These are phyloP conservation scores for Sebastes matsubarae DNA, from an alignment of 2,797 vertebrate genomes.

Conservation along the genomic window DNA sequence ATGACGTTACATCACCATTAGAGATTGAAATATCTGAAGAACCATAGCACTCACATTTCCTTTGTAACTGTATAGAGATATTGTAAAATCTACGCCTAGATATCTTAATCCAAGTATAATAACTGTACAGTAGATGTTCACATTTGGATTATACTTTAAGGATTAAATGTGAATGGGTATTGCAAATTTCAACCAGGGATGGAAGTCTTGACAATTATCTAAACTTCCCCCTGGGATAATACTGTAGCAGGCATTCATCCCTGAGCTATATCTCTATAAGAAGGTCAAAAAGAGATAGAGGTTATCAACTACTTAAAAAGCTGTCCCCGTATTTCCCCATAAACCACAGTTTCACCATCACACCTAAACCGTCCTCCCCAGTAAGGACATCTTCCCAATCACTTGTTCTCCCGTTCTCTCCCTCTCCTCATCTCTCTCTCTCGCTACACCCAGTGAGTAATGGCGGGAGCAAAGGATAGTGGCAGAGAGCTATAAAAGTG, in stretches of 20 bases:
- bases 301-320: conserved; percentile 55
- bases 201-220: conserved; percentile 44
- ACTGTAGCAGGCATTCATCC: neutral
- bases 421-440: conserved; percentile 42
- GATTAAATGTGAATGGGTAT: neutral
- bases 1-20: conserved; percentile 21
- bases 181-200: conserved; percentile 1
- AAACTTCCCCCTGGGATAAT: conserved; percentile 18
- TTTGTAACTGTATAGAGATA: neutral
- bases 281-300: conserved; percentile 49
- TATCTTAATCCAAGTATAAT: conserved; percentile 1
- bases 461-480: conserved; percentile 79
- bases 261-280: conserved; percentile 16
- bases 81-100: neutral
- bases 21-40: neutral
- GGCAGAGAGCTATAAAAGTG: conserved; percentile 86
- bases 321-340: conserved; percentile 34
- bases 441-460: conserved; percentile 76
- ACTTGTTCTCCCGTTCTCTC: conserved; percentile 53
- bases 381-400: conserved; percentile 71
- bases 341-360: conserved; percentile 47
- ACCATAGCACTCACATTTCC: neutral
- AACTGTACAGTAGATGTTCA: neutral
- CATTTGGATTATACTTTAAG: conserved; percentile 23
- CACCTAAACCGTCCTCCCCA: conserved; percentile 45